Evolutionary conservation across 2,797 vertebrate genomes (phyloP), one percentile per base, ranked within the genome.

Genomic region (Acrossocheilus fasciatus): DNA sequence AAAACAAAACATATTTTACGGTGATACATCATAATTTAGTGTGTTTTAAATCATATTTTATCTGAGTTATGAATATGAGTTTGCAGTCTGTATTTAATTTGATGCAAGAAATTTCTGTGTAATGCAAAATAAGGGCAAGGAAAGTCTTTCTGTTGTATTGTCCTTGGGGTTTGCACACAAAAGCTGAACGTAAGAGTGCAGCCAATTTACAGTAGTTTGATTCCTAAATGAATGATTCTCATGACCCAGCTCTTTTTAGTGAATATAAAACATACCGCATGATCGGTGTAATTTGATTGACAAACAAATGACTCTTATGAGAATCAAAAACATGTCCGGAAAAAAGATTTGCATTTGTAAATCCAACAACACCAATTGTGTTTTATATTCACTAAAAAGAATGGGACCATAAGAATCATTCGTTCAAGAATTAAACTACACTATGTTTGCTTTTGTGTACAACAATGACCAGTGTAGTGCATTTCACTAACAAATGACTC

Each of bases 81-180:
- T 41, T 39, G 34, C 34, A 70, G 68, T 70, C 68, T 70, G 18
- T 41, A 70, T 70, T 70, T 36, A 70, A 70, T 70, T 36, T 70
- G 68, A 41, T 70, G 68, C 6, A 18, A 70, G 17, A 39, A 69
- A 70, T 41, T 7, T 8, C 18, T 70, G 39, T 47, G 70, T 4
- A 73, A 43, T 26, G 23, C 70, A 41, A 45, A 45, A 73, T 73
- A 73, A 43, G 26, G 23, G 12, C 20, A 26, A 47, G 43, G 26
- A 34, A 64, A 34, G 6, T 43, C 11, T 73, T 73, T 50, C 2
- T 30, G 6, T 74, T 47, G 34, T 4, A 6, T 18, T 45, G 23
- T 50, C 23, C n/a, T 47, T 50, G 45, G 72, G 6, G n/a, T n/a
- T 4, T 74, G 6, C 72, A 52, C 45, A 41, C n/a, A 50, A 52